A percentile compares a stretch with the other conserved stretches of the same genome.
These are phyloP conservation scores for Triplophysa yarkandensis DNA, from an alignment of 2,797 vertebrate species.

Conservation along the genomic window DNA sequence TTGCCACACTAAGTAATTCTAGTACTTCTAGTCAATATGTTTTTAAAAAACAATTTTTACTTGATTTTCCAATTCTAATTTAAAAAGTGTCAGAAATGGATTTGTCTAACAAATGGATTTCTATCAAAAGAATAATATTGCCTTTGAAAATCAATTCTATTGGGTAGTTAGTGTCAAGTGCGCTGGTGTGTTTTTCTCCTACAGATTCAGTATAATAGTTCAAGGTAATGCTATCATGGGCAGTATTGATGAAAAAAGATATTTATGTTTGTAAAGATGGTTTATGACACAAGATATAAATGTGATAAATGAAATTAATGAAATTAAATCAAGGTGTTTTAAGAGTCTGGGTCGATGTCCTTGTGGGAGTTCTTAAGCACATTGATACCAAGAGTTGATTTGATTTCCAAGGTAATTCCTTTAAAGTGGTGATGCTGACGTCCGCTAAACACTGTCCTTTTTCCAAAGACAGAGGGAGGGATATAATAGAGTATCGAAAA, in stretches of 20 bases:
- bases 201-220: neutral
- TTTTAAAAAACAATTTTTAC: neutral
- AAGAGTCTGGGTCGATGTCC: slow-evolving; percentile 33
- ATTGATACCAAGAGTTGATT: slow-evolving; percentile 41
- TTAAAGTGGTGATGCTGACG: slow-evolving; percentile 15
- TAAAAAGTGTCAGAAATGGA: neutral
- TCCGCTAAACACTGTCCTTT: slow-evolving; percentile 31
- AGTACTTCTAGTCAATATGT: neutral
- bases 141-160: neutral
- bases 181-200: slow-evolving; percentile 6
- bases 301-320: no score
- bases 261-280: slow-evolving; percentile 21
- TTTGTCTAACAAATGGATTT: neutral
- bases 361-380: slow-evolving; percentile 37
- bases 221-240: slow-evolving; percentile 6
- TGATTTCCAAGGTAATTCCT: slow-evolving; percentile 38
- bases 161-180: neutral
- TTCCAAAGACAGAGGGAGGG: neutral
- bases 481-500: neutral
- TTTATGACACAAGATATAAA: slow-evolving; percentile 24
- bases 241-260: neutral
- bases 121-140: neutral
- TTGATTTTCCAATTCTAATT: neutral
- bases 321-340: slow-evolving; percentile 37
- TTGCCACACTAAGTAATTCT: neutral